Evolutionary conservation across 2,888 invertebrate genomes (phyloP), one percentile per base, ranked within the genome.

Genomic region (Diaprepes abbreviatus): DNA sequence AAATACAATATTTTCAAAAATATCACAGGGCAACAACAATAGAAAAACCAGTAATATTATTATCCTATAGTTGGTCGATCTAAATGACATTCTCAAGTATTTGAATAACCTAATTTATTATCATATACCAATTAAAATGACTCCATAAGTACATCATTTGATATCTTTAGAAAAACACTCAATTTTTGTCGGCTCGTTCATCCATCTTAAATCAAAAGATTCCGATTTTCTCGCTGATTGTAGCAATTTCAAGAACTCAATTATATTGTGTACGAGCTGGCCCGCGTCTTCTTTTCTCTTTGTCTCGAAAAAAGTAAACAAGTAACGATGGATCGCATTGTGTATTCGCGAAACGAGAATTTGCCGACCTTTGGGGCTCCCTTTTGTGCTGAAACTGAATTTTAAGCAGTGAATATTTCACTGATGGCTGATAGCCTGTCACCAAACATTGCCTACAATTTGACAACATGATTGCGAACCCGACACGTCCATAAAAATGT

Each of bases 401-500:
- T 80, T 80, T 79, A 80, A 80, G 74, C 77, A 79, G 79, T 76
- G 78, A 77, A 80, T 80, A 80, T 80, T 78, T 79, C 78, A 79
- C 77, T 62, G 76, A 76, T 75, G 74, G 77, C 78, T 76, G 78
- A 79, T 79, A 74, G 77, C 76, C 79, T 80, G 80, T 80, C 80
- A 79, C 75, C 76, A 69, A 74, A 75, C 77, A 77, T 77, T 77
- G 78, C 73, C 77, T 77, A 76, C 79, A 80, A 80, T 80, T 80
- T 80, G 80, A 80, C 80, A 80, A 80, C 79, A 80, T 80, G 80
- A 80, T 80, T 80, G 79, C 77, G 75, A 77, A 74, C 74, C 66
- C 66, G 66, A 71, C 72, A 73, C 76, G 72, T 78, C 74, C 74
- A 78, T 79, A 78, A 77, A 75, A 73, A 62, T 71, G 58, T 36